Conservation (phyloP, 2,113 vertebrate genomes). For the Falco punctatus region DNA sequence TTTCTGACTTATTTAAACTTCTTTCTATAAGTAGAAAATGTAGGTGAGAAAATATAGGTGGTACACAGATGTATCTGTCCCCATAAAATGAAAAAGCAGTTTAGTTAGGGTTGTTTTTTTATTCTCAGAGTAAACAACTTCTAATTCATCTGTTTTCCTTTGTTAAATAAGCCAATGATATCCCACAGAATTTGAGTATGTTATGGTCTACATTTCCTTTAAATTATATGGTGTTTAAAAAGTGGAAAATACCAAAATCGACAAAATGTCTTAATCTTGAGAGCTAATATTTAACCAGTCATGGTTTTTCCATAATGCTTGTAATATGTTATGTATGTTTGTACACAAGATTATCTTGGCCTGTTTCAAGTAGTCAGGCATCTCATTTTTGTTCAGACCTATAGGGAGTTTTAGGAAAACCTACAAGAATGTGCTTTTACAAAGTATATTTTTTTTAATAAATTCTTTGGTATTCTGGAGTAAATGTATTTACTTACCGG, state of each 20-base stretch:
- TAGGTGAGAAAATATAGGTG: not conserved
- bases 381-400: conserved; percentile 73
- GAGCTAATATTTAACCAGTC: conserved; percentile 67
- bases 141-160: conserved; percentile 65
- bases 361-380: conserved; percentile 71
- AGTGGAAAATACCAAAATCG: not conserved
- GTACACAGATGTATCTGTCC: not conserved
- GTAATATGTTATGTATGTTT: conserved; percentile 76
- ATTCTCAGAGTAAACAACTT: not conserved
- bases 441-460: conserved; percentile 66
- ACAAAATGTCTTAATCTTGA: not conserved
- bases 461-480: conserved; percentile 72
- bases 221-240: not conserved
- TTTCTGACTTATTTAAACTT: not conserved
- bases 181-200: not conserved
- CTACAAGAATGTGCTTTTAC: conserved; percentile 81
- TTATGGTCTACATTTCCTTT: not conserved
- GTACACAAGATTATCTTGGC: conserved; percentile 79
- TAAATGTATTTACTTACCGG: conserved; percentile 75
- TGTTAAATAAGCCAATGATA: conserved; percentile 3
- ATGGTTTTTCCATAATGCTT: conserved; percentile 67
- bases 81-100: not conserved
- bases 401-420: conserved; percentile 79
- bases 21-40: not conserved
- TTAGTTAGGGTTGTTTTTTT: not conserved